These are phyloP conservation scores for Hystrix cristata DNA, from an alignment of 2,113 vertebrate genomes.

Conservation along the genomic window DNA sequence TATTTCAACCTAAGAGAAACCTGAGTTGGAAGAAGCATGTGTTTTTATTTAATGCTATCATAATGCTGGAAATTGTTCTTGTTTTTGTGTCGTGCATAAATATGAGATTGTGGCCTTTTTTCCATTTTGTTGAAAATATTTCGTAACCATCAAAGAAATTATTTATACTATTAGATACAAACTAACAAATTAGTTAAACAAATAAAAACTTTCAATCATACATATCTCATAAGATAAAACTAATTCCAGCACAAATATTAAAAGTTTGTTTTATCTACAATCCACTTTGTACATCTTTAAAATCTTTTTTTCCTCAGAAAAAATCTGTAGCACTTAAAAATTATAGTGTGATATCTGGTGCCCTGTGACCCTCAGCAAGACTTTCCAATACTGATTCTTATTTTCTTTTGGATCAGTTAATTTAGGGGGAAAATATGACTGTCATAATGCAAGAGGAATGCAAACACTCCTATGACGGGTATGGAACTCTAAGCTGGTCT, in stretches of 20 bases:
- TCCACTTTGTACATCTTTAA: not conserved
- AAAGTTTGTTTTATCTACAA: not conserved
- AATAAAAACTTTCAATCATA: not conserved
- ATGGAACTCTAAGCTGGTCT: conserved; percentile 1
- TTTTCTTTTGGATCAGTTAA: not conserved
- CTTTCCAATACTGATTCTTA: not conserved
- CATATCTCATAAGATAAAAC: not conserved
- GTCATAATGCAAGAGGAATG: not conserved
- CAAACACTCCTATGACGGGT: conserved; percentile 15
- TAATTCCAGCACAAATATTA: not conserved
- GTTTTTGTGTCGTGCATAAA: not conserved
- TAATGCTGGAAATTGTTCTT: not conserved
- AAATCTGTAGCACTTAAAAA: not conserved
- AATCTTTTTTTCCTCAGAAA: not conserved
- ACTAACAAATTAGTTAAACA: not conserved
- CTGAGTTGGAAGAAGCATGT: not conserved
- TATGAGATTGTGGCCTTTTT: not conserved
- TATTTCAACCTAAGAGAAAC: not conserved
- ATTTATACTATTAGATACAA: not conserved
- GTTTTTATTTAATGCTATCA: not conserved
- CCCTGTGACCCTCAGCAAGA: not conserved
- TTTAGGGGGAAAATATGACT: not conserved
- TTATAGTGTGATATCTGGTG: not conserved
- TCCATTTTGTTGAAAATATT: not conserved
- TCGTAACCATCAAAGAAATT: not conserved